Conservation (phyloP, 2,797 vertebrate genomes). For the Oophaga sylvatica region DNA sequence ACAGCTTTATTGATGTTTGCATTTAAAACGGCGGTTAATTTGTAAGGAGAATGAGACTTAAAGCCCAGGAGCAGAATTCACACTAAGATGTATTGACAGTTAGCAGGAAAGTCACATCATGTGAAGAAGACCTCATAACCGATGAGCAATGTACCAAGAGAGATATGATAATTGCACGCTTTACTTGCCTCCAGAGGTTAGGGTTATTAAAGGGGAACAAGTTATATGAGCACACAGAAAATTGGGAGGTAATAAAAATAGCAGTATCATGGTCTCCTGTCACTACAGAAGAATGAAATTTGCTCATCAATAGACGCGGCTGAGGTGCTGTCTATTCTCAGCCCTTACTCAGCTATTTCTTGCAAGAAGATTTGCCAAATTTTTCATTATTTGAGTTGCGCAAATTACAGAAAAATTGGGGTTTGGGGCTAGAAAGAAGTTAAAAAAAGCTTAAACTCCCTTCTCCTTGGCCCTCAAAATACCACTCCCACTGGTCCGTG, state of each 20-base stretch:
- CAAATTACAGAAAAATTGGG: too few relatives aligned
- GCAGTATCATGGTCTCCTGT: not conserved
- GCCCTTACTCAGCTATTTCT: not conserved
- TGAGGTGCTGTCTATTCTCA: not conserved
- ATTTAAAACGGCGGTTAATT: constrained; percentile 17
- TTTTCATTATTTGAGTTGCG: too few relatives aligned
- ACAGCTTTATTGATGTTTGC: constrained; percentile 31
- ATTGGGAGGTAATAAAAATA: not conserved
- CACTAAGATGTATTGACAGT: constrained; percentile 36
- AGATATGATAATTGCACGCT: constrained; percentile 14
- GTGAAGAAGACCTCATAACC: constrained; percentile 4
- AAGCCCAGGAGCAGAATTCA: constrained; percentile 22
- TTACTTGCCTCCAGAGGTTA: not conserved
- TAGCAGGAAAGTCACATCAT: constrained; percentile 18
- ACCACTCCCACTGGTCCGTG: too few relatives aligned
- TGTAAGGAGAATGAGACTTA: constrained; percentile 26
- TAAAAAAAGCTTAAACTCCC: too few relatives aligned
- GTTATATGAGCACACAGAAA: not conserved
- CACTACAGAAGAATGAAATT: not conserved
- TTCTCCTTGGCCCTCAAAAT: too few relatives aligned
- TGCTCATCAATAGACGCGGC: not conserved
- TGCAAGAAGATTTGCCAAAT: not conserved
- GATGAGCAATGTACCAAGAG: constrained; percentile 10
- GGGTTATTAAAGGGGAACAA: not conserved
- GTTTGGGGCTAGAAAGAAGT: too few relatives aligned